These are phyloP conservation scores for Limnodromus scolopaceus DNA, from an alignment of 2,797 vertebrate species.

Conservation along the genomic window DNA sequence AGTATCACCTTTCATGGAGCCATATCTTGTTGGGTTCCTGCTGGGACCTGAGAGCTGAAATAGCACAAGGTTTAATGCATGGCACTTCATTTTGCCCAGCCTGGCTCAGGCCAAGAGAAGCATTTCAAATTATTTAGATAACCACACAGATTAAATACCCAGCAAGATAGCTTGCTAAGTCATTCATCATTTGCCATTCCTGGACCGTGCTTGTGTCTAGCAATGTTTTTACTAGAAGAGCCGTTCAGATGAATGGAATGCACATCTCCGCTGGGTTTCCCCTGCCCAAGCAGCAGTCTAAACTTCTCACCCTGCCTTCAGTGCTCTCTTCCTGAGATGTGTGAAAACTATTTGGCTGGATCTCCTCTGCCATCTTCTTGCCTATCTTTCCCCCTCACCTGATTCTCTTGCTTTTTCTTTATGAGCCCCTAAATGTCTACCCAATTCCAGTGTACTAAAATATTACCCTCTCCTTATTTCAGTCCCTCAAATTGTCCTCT, in stretches of 20 bases:
- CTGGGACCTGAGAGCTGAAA: slow-evolving; percentile 48
- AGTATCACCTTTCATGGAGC: slow-evolving; percentile 47
- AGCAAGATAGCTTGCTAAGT: slow-evolving; percentile 60
- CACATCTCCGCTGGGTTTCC: slow-evolving; percentile 2
- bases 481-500: neutral
- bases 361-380: neutral
- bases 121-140: slow-evolving; percentile 68
- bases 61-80: slow-evolving; percentile 45
- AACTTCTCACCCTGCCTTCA: neutral
- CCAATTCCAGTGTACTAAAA: neutral
- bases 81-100: slow-evolving; percentile 55
- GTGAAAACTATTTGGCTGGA: neutral
- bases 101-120: slow-evolving; percentile 60
- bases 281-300: neutral
- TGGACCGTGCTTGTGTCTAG: slow-evolving; percentile 39
- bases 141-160: slow-evolving; percentile 63
- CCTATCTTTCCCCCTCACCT: neutral
- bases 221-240: slow-evolving; percentile 56
- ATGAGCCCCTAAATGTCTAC: neutral
- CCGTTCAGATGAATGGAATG: slow-evolving; percentile 63
- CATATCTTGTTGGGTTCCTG: slow-evolving; percentile 36
- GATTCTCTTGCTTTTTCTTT: neutral
- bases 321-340: neutral
- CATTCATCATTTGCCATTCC: slow-evolving; percentile 71
- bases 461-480: neutral